Base-by-base conservation (phyloP, 2,797 vertebrate species). In the Choloepus didactylus region DNA sequence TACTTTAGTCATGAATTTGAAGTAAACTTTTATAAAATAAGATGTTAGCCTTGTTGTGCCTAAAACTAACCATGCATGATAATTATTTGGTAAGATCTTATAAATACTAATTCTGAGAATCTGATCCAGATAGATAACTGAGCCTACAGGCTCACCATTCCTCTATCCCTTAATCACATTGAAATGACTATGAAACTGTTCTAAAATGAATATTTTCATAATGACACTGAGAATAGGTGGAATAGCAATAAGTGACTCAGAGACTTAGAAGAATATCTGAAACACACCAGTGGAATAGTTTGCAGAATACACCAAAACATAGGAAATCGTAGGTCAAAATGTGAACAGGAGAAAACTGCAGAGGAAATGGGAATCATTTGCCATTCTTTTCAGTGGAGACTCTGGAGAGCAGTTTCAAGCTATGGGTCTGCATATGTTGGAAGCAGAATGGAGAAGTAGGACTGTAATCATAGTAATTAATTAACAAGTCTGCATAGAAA, bases 31-130 rank as follows among this genome's bases (percentile, higher is more conserved):
- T 89, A 31, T 62, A 67, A 54, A 83, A 56, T 51, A 44, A 64
- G 56, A 79, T 1, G 81, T 23, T 18, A 69, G 10, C 31, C 18
- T 44, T 73, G 16, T 46, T 94, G 10, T 87, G 11, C 5, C 14
- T 91, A 46, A 88, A 76, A 76, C 25, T 60, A 51, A n/a, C 3
- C 49, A 73, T 9, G 0, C 4, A 38, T 62, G 67, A 29, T 0
- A 72, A 73, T 62, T 60, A 67, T 54, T 76, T 92, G 31, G 81
- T 23, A 59, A 66, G 4, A 12, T 85, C 89, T 95, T 67, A 66
- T 35, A 82, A 89, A 88, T 91, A 69, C 18, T 79, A 77, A 77
- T 92, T 83, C 49, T 89, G 73, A 82, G 49, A 35, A 79, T 87
- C 70, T 92, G 8, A 35, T 38, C 2, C 73, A 67, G 16, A 49